Conservation (phyloP, 2,888 invertebrate genomes). For the Selenia dentaria region DNA sequence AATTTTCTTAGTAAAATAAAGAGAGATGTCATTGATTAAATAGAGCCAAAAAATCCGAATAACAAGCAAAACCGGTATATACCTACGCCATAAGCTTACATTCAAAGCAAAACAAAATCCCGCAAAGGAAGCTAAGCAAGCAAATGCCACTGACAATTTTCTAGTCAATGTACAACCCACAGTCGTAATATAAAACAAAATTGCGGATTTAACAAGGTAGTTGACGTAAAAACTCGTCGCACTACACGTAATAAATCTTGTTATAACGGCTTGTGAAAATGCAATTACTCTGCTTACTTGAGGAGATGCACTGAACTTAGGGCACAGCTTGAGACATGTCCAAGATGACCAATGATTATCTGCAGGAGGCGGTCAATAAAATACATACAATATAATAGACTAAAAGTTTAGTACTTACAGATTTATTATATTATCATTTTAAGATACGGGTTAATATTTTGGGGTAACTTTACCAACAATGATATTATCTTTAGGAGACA, state of each 20-base stretch:
- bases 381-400: no score
- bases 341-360: no score
- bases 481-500: no score
- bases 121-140: constrained; percentile 2
- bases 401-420: no score
- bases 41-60: neutral
- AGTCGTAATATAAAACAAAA: constrained; percentile 49
- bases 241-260: constrained; percentile 54
- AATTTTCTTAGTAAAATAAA: no score
- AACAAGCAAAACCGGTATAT: no score
- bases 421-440: no score
- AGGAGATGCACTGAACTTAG: constrained; percentile 6
- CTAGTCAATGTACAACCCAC: constrained; percentile 31
- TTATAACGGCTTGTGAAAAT: constrained; percentile 36
- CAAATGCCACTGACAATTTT: constrained; percentile 18
- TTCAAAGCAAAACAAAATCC: neutral
- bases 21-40: no score
- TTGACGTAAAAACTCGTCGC: constrained; percentile 42
- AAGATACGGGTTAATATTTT: no score
- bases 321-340: neutral
- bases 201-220: constrained; percentile 50
- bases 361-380: no score
- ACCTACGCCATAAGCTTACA: no score
- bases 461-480: no score
- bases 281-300: constrained; percentile 32